Percentiles rank a stretch among this genome's conserved stretches.
phyloP scores from a whole-genome alignment of 2,888 invertebrate genomes.

The Schrankia costaestrigalis region DNA sequence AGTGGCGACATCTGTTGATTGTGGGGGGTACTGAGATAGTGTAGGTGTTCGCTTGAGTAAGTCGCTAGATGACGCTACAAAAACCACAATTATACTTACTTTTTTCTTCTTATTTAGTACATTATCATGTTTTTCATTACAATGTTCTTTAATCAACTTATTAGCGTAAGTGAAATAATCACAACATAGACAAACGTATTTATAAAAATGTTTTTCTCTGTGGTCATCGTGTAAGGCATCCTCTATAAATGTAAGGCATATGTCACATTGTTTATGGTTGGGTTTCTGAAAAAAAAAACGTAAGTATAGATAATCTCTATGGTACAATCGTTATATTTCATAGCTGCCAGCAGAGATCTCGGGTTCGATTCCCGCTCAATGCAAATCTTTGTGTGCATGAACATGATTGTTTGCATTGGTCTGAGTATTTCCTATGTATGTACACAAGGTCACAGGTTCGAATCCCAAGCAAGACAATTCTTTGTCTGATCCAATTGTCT shows the following conservation, averaged over 20 bases:
- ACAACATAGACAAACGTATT: slow-evolving; percentile 37
- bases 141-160: slow-evolving; percentile 33
- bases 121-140: slow-evolving; percentile 3
- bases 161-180: slow-evolving; percentile 19
- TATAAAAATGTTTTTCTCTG: slow-evolving; percentile 29
- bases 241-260: slow-evolving; percentile 35
- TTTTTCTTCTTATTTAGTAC: slow-evolving; percentile 13
- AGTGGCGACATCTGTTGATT: no score
- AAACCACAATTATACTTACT: slow-evolving; percentile 18
- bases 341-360: no score
- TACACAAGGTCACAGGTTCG: no score
- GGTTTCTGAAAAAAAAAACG: slow-evolving; percentile 34
- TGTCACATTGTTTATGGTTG: slow-evolving; percentile 32
- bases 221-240: slow-evolving; percentile 17
- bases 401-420: no score
- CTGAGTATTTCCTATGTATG: no score
- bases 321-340: background rate
- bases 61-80: background rate
- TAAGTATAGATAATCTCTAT: background rate
- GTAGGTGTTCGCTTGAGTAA: background rate
- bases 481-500: no score
- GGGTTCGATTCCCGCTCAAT: no score
- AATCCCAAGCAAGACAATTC: no score
- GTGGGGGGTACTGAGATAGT: background rate
- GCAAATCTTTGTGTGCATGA: no score